Evolutionary conservation across 1,140 invertebrate species (phyloP).

Genomic region (Drosophila insularis): DNA sequence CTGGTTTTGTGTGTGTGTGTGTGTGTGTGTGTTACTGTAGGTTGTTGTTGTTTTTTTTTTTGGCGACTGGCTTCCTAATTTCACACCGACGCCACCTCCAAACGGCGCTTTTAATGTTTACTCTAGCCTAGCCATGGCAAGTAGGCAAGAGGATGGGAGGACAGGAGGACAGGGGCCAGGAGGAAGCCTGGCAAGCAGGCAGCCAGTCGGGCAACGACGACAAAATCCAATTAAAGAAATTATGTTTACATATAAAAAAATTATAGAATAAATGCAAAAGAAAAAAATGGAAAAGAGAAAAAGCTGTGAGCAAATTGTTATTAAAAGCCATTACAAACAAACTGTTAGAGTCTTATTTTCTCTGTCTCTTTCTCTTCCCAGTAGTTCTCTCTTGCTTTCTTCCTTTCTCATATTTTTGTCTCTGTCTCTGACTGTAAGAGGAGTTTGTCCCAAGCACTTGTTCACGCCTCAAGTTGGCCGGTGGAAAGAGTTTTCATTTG

Average conservation of each 20-base stretch:
- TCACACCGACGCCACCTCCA: conserved; percentile 56
- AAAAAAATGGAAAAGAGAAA: not conserved
- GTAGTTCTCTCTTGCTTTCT: not conserved
- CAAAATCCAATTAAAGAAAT: conserved; percentile 79
- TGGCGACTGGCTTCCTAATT: conserved; percentile 44
- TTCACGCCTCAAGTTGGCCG: conserved; percentile 54
- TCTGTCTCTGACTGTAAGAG: not conserved
- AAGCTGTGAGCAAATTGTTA: conserved; percentile 67
- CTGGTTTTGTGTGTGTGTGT: conserved; percentile 26
- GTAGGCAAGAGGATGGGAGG: not conserved
- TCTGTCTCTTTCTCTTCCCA: not conserved
- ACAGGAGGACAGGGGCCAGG: not conserved
- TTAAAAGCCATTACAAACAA: conserved; percentile 71
- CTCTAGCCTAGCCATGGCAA: conserved; percentile 21
- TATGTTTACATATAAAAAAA: conserved; percentile 71
- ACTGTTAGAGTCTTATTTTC: conserved; percentile 34
- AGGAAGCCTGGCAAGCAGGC: conserved; percentile 21
- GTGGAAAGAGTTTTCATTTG: conserved; percentile 58
- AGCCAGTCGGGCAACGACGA: conserved; percentile 31
- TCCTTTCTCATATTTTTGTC: not conserved
- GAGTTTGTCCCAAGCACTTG: conserved; percentile 46
- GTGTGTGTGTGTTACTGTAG: not conserved
- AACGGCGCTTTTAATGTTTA: conserved; percentile 65
- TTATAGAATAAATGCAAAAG: conserved; percentile 29
- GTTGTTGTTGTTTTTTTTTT: conserved; percentile 38